Evolutionary conservation across 2,797 vertebrate species (phyloP), one percentile per base, ranked within the genome.

Genomic region (Garrulus glandarius): DNA sequence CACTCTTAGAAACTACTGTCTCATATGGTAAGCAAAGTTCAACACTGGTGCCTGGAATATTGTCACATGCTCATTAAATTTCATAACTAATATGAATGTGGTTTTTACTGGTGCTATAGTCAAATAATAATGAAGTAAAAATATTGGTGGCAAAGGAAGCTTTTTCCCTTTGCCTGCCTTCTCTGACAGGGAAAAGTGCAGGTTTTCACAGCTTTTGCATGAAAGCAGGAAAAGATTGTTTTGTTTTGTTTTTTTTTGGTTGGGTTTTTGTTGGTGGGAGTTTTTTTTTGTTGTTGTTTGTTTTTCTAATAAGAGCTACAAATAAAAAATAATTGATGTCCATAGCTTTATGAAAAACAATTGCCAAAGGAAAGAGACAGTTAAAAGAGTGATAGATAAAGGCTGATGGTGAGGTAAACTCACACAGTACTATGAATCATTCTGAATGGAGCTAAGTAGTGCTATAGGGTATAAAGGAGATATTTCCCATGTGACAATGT

Each of bases 391-490:
- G 24, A 13, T 43, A 53, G 15, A 36, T 49, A 46, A 71, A 63
- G 11, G 11, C 11, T 78, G 52, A 49, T 41, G 11, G 2, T 53
- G 26, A 61, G 26, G 21, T 50, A 50, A 55, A 46, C 6, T 61
- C 37, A 15, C 6, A 27, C 2, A 39, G 16, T 59, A 19, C 20
- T 39, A 12, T 19, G 8, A 67, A 37, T 63, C 29, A 14, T 15
- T 69, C 46, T 23, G 4, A 87, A 67, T 15, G 5, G 16, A 71
- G 10, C 2, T 67, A 55, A 11, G 21, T 43, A 74, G 9, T 3
- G 1, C 39, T 32, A 13, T 6, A 15, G 5, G 13, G n/a, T 7
- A 21, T 7, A 20, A 78, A 1, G 2, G 20, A 74, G 11, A 2
- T 50, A 75, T 59, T 75, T 87, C 14, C 9, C 36, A n/a, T 7